phyloP scores from a whole-genome alignment of 1,140 invertebrate genomes.

The Drosophila watanabei region DNA sequence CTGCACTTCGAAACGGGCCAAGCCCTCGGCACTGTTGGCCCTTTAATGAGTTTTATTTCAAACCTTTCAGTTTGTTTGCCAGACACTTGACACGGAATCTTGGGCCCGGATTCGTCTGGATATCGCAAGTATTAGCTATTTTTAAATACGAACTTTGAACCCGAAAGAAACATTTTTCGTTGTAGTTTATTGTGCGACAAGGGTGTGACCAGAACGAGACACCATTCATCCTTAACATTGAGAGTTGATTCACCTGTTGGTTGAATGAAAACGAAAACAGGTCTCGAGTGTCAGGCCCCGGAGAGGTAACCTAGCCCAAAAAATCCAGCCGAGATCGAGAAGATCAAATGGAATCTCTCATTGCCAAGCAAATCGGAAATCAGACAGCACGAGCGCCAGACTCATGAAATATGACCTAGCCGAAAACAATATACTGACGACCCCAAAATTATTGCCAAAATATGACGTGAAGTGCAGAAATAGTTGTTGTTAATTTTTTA shows the following conservation, averaged over 20 bases:
- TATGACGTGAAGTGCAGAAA: constrained; percentile 65
- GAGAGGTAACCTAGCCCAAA: constrained; percentile 33
- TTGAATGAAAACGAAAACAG: constrained; percentile 41
- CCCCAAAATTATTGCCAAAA: constrained; percentile 70
- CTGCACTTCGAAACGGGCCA: constrained; percentile 20
- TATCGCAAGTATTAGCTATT: not conserved
- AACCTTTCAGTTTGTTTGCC: constrained; percentile 14
- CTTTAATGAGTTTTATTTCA: constrained; percentile 10
- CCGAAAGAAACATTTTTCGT: not conserved
- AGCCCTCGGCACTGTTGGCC: constrained; percentile 5
- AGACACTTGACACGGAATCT: constrained; percentile 22
- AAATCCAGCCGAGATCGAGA: constrained; percentile 52
- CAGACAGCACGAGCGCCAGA: constrained; percentile 56
- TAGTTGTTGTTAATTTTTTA: constrained; percentile 11
- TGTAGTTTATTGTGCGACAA: constrained; percentile 14
- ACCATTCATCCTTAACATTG: constrained; percentile 68
- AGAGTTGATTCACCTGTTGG: constrained; percentile 71
- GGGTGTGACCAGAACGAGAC: constrained; percentile 69
- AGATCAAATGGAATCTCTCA: constrained; percentile 76
- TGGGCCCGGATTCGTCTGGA: constrained; percentile 15
- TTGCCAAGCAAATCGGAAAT: constrained; percentile 76
- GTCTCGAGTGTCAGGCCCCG: constrained; percentile 48
- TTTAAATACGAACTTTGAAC: constrained; percentile 28
- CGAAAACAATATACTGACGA: constrained; percentile 30
- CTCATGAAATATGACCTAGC: constrained; percentile 67